Conservation (phyloP, 2,888 invertebrate species). For the Ormyrus rosae region DNA sequence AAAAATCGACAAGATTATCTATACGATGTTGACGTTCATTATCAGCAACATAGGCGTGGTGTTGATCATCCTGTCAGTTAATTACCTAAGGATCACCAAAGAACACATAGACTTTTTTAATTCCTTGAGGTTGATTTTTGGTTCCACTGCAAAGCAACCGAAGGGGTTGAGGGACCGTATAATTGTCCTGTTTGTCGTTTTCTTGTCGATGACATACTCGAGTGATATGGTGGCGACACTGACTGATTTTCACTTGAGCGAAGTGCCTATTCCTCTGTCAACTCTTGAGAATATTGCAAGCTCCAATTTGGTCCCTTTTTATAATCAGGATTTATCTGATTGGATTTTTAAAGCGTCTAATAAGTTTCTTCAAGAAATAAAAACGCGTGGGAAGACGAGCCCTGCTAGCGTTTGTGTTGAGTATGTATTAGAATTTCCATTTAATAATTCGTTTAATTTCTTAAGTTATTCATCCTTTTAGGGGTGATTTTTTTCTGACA, state of each 20-base stretch:
- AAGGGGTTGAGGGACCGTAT: conserved; percentile 13
- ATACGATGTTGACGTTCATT: not conserved
- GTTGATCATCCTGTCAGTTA: not conserved
- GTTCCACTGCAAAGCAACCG: conserved; percentile 12
- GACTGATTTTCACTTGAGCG: conserved; percentile 11
- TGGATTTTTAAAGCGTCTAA: conserved; percentile 37
- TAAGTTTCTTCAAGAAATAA: not conserved
- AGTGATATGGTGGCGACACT: conserved; percentile 20
- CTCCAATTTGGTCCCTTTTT: conserved; percentile 13
- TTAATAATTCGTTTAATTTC: not conserved
- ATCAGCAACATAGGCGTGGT: not conserved
- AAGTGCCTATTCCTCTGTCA: not conserved
- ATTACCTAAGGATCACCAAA: conserved; percentile 2
- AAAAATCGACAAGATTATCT: not conserved
- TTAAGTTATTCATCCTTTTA: not conserved
- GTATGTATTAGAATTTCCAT: conserved; percentile 3
- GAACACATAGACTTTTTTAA: not conserved
- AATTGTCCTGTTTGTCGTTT: conserved; percentile 18
- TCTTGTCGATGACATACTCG: conserved; percentile 35
- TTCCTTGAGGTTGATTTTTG: conserved; percentile 1
- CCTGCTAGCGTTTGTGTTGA: not conserved
- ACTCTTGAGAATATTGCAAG: conserved; percentile 12
- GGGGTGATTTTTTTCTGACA: not conserved
- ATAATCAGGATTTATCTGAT: not conserved
- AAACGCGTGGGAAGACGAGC: not conserved